phyloP scores from a whole-genome alignment of 2,113 vertebrate genomes.

The Equus quagga region DNA sequence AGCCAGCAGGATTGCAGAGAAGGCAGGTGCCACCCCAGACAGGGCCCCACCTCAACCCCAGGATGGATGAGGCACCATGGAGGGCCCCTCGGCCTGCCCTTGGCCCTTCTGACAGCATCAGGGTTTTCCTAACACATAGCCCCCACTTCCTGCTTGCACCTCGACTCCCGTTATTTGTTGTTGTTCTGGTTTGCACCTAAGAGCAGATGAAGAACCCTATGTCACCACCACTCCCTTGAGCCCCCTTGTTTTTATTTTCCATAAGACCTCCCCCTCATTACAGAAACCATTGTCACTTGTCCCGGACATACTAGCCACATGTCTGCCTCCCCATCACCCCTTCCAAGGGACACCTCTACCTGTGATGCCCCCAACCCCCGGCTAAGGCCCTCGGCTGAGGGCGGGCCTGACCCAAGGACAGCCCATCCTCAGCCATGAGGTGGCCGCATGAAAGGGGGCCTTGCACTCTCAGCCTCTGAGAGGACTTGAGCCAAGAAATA shows the following conservation, averaged over 20 bases:
- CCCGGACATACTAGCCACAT: neutral
- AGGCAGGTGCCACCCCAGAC: neutral
- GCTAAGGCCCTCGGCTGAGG: neutral
- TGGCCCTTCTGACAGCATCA: fast-evolving
- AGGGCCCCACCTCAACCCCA: neutral
- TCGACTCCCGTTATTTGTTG: fast-evolving
- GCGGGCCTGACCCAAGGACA: neutral
- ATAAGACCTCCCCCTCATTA: neutral
- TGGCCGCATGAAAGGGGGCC: neutral
- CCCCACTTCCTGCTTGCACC: neutral
- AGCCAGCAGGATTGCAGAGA: neutral
- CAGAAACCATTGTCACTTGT: neutral
- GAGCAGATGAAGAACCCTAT: neutral
- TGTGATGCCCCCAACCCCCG: no score
- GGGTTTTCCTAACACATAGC: neutral
- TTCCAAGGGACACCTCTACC: neutral
- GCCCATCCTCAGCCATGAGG: neutral
- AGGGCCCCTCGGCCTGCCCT: neutral
- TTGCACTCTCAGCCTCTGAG: neutral
- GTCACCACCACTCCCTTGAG: no score
- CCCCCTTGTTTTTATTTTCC: neutral
- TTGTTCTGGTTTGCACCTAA: no score
- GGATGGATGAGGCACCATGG: no score
- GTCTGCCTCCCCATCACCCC: neutral
- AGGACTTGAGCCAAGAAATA: neutral